Percentiles rank a stretch among this genome's conserved stretches.
phyloP scores from a whole-genome alignment of 2,797 vertebrate genomes.

The Trichosurus vulpecula region DNA sequence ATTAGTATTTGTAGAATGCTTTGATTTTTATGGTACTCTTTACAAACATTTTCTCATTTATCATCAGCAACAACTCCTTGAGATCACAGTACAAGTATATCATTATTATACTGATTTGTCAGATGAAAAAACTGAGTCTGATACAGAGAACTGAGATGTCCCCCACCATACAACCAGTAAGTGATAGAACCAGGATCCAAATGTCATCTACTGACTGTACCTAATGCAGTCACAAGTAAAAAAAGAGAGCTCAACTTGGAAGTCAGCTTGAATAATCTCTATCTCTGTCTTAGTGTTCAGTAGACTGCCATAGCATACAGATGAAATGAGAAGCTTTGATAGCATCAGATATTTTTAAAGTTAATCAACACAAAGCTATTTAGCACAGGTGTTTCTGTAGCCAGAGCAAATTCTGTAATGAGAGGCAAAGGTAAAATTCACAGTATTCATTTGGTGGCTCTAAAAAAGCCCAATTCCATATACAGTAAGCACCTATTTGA shows the following conservation, averaged over 20 bases:
- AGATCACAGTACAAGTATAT: too few species aligned
- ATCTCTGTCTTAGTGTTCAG: not conserved
- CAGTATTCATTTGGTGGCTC: not conserved
- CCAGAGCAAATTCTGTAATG: not conserved
- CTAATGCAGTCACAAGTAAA: not conserved
- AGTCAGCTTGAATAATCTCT: not conserved
- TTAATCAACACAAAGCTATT: constrained; percentile 12
- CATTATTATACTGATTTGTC: not conserved
- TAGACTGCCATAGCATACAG: not conserved
- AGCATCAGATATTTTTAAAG: not conserved
- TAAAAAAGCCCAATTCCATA: not conserved
- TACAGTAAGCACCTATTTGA: not conserved
- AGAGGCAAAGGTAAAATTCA: not conserved
- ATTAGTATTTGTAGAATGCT: not conserved
- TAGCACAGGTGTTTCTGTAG: constrained; percentile 8
- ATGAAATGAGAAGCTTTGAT: not conserved
- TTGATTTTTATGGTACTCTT: not conserved
- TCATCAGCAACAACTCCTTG: too few species aligned
- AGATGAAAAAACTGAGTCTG: not conserved
- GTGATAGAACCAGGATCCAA: not conserved
- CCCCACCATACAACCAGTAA: not conserved
- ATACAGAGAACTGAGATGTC: not conserved
- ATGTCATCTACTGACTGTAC: not conserved
- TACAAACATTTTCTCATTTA: too few species aligned
- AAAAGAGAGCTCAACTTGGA: not conserved